A percentile compares a stretch with the other conserved stretches of the same genome.
phyloP scores from a whole-genome alignment of 2,797 vertebrate species.

The Nyctalus aviator region DNA sequence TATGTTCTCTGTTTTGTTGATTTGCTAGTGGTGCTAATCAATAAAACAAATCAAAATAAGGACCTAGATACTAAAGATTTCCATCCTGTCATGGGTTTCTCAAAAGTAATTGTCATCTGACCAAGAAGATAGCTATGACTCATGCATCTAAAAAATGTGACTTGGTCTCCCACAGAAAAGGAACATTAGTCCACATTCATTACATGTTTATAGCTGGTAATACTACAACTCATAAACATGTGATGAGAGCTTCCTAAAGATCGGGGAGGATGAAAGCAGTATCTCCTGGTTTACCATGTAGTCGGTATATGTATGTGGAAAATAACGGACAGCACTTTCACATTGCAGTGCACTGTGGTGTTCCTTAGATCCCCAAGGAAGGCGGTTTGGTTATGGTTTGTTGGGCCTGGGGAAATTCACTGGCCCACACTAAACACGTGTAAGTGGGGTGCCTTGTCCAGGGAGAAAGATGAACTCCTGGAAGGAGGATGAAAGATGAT shows the following conservation, averaged over 20 bases:
- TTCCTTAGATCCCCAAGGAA: constrained; percentile 76
- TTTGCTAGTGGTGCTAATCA: constrained; percentile 82
- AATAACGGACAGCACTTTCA: constrained; percentile 77
- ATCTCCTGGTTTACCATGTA: constrained; percentile 80
- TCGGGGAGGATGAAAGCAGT: constrained; percentile 81
- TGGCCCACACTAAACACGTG: constrained; percentile 70
- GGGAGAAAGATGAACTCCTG: constrained; percentile 11
- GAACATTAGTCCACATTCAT: constrained; percentile 81
- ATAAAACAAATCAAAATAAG: constrained; percentile 81
- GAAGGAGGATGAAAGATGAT: constrained; percentile 25
- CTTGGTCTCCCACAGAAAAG: constrained; percentile 76
- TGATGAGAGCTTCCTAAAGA: constrained; percentile 85
- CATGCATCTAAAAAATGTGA: constrained; percentile 81
- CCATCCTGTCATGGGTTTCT: constrained; percentile 79
- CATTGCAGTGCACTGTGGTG: constrained; percentile 60
- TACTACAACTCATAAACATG: constrained; percentile 5
- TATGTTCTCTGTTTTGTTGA: constrained; percentile 77
- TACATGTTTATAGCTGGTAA: constrained; percentile 75
- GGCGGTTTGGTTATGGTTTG: constrained; percentile 77
- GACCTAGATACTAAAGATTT: constrained; percentile 80
- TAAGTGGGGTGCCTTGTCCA: constrained; percentile 45
- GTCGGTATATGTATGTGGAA: constrained; percentile 80
- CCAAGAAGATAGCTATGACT: constrained; percentile 81
- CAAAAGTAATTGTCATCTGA: constrained; percentile 79
- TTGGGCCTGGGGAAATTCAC: constrained; percentile 74